Conservation (phyloP, 2,113 vertebrate species). For the Athene cunicularia region DNA sequence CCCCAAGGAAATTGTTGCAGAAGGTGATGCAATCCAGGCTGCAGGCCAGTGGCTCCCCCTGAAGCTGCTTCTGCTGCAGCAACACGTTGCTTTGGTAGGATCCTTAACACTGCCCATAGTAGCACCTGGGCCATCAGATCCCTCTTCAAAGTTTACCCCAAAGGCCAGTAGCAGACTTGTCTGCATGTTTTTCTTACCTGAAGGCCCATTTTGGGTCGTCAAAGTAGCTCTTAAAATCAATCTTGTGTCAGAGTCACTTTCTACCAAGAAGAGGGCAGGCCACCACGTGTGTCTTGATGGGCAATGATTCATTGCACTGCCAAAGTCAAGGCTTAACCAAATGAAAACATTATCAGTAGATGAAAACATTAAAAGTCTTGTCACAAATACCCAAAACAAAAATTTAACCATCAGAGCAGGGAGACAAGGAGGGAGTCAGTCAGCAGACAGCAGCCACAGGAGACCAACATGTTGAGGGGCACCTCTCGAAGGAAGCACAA, state of each 20-base stretch:
- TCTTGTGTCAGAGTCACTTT: background rate
- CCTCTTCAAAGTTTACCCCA: background rate
- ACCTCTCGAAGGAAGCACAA: background rate
- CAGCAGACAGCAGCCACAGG: accelerated
- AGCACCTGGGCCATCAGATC: background rate
- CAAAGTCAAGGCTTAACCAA: background rate
- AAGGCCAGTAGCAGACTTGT: background rate
- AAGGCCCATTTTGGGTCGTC: background rate
- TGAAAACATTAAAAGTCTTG: background rate
- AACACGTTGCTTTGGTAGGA: background rate
- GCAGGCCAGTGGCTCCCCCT: background rate
- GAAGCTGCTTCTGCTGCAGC: background rate
- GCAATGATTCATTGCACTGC: accelerated
- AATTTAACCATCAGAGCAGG: background rate
- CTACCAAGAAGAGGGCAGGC: background rate
- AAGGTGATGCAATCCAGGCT: background rate
- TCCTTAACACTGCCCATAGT: background rate
- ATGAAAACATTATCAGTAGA: too few relatives aligned
- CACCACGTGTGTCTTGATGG: accelerated
- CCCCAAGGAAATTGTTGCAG: background rate
- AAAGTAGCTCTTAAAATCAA: background rate
- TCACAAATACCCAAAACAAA: background rate
- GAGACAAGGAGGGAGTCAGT: accelerated
- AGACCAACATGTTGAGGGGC: accelerated
- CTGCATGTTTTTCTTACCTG: background rate